A percentile compares a stretch with the other conserved stretches of the same genome.
Evolutionary conservation across 2,888 invertebrate species (phyloP).

Genomic region (Drosophila pseudotalamancana): DNA sequence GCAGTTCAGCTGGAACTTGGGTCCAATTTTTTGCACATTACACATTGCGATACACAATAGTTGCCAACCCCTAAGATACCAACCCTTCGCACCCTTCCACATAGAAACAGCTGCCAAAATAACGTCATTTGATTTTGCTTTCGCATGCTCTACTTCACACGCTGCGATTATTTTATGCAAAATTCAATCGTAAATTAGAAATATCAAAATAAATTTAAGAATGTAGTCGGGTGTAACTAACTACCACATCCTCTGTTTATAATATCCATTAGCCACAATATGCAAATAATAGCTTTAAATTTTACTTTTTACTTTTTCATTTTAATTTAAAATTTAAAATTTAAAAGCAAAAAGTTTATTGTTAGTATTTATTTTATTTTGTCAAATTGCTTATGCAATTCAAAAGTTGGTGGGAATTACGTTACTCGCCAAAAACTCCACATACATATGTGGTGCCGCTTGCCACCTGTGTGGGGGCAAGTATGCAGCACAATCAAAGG

Average conservation of each 20-base stretch:
- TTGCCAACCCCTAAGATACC: slow-evolving; percentile 1
- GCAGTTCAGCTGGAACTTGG: slow-evolving; percentile 58
- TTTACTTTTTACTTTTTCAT: not conserved
- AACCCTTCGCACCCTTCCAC: not conserved
- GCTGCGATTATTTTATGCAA: slow-evolving; percentile 63
- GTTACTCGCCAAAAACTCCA: slow-evolving; percentile 14
- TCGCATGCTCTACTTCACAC: slow-evolving; percentile 64
- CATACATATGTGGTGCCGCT: not conserved
- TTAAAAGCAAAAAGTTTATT: slow-evolving; percentile 4
- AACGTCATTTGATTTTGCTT: slow-evolving; percentile 46
- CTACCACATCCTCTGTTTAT: not conserved
- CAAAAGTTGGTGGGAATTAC: slow-evolving; percentile 37
- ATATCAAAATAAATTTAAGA: not conserved
- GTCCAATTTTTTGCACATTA: slow-evolving; percentile 72
- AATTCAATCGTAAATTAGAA: slow-evolving; percentile 16
- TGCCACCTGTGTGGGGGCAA: slow-evolving; percentile 30
- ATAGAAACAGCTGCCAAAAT: slow-evolving; percentile 55
- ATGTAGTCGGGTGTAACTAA: not conserved
- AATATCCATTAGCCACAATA: too few species aligned
- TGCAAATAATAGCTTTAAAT: not conserved
- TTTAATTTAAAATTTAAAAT: slow-evolving; percentile 2
- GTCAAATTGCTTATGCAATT: slow-evolving; percentile 17
- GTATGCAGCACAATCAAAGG: slow-evolving; percentile 60
- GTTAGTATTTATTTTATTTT: not conserved
- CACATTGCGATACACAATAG: slow-evolving; percentile 38